Conservation (phyloP, 2,797 vertebrate genomes). For the Cyclopterus lumpus region DNA sequence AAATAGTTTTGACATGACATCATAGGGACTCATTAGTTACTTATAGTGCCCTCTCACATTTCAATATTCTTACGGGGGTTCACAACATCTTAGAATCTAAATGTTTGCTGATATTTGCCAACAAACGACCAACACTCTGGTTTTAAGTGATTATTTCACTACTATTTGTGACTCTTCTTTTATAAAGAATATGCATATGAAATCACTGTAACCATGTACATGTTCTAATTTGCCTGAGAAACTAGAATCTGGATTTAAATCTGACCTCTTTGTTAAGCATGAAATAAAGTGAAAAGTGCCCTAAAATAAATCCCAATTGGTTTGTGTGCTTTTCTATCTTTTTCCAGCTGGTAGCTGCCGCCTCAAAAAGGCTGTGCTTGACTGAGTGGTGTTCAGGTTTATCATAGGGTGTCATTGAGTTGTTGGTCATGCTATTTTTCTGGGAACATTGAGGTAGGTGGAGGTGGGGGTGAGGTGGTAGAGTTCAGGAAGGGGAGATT, state of each 20-base stretch:
- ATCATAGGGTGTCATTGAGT: conserved; percentile 28
- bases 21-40: neutral
- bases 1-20: conserved; percentile 1
- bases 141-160: neutral
- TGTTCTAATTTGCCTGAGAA: neutral
- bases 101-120: neutral
- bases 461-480: conserved; percentile 2
- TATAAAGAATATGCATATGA: neutral
- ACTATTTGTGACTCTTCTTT: neutral
- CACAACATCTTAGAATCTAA: neutral
- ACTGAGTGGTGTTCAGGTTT: neutral
- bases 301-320: neutral
- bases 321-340: neutral
- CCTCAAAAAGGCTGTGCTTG: neutral
- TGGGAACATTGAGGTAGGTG: neutral
- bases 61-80: neutral
- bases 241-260: neutral
- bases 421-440: conserved; percentile 10
- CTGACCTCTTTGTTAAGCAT: neutral
- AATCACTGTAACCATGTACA: neutral
- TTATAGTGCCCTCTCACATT: neutral
- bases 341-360: conserved; percentile 1
- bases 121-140: neutral
- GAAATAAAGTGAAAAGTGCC: neutral
- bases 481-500: conserved; percentile 13